Percentiles rank a stretch among this genome's conserved stretches.
Evolutionary conservation across 2,888 invertebrate species (phyloP).

Genomic region (Mesodorylaimus sp.): DNA sequence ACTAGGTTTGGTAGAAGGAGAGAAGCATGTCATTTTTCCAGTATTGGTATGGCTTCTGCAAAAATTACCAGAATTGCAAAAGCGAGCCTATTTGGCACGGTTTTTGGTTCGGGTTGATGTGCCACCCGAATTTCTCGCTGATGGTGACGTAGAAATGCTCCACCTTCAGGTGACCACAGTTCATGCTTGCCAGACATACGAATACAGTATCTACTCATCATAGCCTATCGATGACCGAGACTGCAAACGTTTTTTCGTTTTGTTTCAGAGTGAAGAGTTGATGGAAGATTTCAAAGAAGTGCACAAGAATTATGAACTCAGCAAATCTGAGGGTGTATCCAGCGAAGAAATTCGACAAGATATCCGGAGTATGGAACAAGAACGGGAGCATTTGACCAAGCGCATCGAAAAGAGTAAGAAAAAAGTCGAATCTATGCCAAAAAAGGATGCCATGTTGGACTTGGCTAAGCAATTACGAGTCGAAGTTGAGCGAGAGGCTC

Average conservation of each 20-base stretch:
- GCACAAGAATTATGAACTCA: slow-evolving; percentile 49
- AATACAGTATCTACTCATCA: not conserved
- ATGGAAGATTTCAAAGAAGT: slow-evolving; percentile 61
- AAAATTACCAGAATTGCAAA: slow-evolving; percentile 52
- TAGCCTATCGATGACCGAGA: too few species aligned
- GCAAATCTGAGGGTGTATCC: slow-evolving; percentile 46
- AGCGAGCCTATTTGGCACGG: slow-evolving; percentile 62
- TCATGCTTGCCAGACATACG: not conserved
- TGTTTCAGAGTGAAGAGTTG: slow-evolving; percentile 45
- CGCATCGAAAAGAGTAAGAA: slow-evolving; percentile 43
- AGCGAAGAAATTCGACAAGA: slow-evolving; percentile 60
- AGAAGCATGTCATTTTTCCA: slow-evolving; percentile 53
- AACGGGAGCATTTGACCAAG: slow-evolving; percentile 52
- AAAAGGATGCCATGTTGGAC: slow-evolving; percentile 47
- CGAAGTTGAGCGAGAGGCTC: slow-evolving; percentile 44
- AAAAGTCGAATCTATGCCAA: slow-evolving; percentile 45
- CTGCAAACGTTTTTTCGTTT: slow-evolving; percentile 7
- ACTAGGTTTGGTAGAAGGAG: slow-evolving; percentile 51
- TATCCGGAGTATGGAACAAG: slow-evolving; percentile 64
- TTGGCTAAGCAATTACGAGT: slow-evolving; percentile 40
- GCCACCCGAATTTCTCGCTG: slow-evolving; percentile 52
- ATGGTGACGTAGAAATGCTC: slow-evolving; percentile 51
- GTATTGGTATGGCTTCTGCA: slow-evolving; percentile 60
- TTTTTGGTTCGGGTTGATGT: slow-evolving; percentile 47
- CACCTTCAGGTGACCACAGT: slow-evolving; percentile 42